Conservation (phyloP, 2,797 vertebrate genomes). For the Lutjanus argentimaculatus region DNA sequence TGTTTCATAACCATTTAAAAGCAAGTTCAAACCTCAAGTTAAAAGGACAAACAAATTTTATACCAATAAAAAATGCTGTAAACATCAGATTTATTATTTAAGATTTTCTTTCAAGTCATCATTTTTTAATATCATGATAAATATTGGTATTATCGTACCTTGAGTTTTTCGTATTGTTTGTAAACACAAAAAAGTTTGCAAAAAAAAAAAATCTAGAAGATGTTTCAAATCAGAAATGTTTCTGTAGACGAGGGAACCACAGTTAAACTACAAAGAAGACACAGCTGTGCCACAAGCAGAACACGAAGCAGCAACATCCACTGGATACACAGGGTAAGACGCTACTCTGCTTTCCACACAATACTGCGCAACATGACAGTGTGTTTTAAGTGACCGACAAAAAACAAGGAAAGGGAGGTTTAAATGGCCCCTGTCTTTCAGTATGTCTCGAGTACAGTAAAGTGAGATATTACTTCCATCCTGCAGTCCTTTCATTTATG, state of each 20-base stretch:
- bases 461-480: neutral
- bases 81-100: no score
- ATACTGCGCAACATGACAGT: neutral
- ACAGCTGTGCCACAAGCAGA: neutral
- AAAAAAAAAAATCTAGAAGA: neutral
- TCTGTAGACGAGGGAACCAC: neutral
- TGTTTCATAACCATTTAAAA: no score
- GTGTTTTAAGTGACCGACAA: neutral
- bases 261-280: neutral
- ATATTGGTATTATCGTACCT: no score
- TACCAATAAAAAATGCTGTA: no score
- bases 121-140: no score
- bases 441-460: neutral
- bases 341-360: neutral
- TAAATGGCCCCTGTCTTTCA: neutral
- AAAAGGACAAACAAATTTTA: no score
- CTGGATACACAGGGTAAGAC: neutral
- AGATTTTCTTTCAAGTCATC: no score
- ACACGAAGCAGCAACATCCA: neutral
- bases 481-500: neutral
- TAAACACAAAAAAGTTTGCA: neutral
- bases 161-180: no score
- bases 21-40: no score
- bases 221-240: neutral
- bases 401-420: neutral